These are phyloP conservation scores for Mythimna vitellina DNA, from an alignment of 2,888 invertebrate species.

Conservation along the genomic window DNA sequence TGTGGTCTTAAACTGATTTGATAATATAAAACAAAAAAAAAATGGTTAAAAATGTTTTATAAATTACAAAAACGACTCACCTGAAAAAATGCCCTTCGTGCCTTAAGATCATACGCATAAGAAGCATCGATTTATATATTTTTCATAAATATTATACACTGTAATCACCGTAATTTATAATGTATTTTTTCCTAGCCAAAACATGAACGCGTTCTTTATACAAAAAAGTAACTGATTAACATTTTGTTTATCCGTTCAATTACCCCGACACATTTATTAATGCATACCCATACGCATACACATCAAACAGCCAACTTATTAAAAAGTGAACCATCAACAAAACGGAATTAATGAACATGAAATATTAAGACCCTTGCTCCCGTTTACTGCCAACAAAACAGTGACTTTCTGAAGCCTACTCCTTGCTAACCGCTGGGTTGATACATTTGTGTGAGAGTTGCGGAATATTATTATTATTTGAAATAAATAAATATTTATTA, in stretches of 20 bases:
- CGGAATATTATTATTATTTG: too few species aligned
- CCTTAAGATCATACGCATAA: too few species aligned
- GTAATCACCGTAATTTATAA: neutral
- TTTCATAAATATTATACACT: neutral
- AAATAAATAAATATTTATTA: too few species aligned
- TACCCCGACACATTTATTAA: constrained; percentile 39
- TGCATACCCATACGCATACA: constrained; percentile 12
- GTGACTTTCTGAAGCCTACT: too few species aligned
- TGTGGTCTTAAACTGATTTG: too few species aligned
- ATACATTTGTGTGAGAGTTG: too few species aligned
- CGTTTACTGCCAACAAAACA: too few species aligned
- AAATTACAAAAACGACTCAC: too few species aligned
- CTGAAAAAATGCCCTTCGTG: too few species aligned
- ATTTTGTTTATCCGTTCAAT: constrained; percentile 27
- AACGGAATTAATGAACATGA: constrained; percentile 55
- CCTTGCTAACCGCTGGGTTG: too few species aligned
- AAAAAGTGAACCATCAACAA: constrained; percentile 48
- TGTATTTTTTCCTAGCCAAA: neutral
- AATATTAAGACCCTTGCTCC: constrained; percentile 42
- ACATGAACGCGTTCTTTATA: neutral
- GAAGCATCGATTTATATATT: neutral
- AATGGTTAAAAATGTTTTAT: too few species aligned
- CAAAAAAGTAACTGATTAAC: constrained; percentile 12
- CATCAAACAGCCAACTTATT: constrained; percentile 36
- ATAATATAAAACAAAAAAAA: too few species aligned